Base-by-base conservation (phyloP, 2,797 vertebrate species). In the Bovichtus variegatus region DNA sequence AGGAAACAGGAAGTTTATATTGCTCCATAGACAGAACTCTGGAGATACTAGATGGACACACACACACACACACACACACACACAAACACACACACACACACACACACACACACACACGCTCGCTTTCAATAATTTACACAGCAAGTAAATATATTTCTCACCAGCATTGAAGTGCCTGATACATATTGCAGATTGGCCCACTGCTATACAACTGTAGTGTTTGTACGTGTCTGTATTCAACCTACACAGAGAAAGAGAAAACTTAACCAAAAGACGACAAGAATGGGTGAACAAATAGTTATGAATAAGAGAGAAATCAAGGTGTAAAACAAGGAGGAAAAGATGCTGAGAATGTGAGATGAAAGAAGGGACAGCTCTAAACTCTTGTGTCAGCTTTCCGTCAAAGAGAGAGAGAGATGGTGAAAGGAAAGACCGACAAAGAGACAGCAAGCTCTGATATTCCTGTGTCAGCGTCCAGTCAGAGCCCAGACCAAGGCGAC, bases 1-100 rank as follows among this genome's bases (percentile, higher is more conserved):
- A 90, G 90, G 89, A 94, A 91, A 82, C 85, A 74, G 89, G 88
- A 91, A 87, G 87, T 80, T 77, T 59, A 76, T 89, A 79, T 74
- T 89, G 87, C 82, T 53, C 63, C 57, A 60, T 71, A 68, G 87
- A 77, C 81, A 86, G 62, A 88, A 76, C 70, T 71, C 74, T 78
- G 49, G 76, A 83, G 72, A 84, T 79, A 47, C 61, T 71, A 43
- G 54, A 66, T 66, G 69, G 18, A 84, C 66, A 87, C 38, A 84
- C 57, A 84, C 40, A 79, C 11, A 54, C 12, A n/a, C 29, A 68
- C 49, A 41, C 62, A 41, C 4, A 34, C 47, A 61, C 63, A 49
- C 59, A 64, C 34, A 36, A 62, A 46, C 29, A 58, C 34, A 68
- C 59, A 60, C 40, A 62, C 70, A 71, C 54, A 27, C 58, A 83